Base-by-base conservation (phyloP, 1,140 invertebrate species). In the Pararge aegeria region DNA sequence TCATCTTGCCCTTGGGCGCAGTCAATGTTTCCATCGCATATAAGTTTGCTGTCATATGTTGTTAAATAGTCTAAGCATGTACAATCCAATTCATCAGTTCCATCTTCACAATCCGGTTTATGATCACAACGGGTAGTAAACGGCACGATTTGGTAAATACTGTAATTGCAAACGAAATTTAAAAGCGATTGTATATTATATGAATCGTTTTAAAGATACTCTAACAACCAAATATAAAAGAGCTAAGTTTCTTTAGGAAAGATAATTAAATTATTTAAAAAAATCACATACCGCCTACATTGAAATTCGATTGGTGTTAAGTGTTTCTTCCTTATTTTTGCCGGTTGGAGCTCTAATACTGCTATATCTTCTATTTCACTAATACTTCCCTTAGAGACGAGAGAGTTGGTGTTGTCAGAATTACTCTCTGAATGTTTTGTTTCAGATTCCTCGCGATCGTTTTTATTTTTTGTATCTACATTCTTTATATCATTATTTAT, bases 1-100 rank as follows among this genome's bases (percentile, higher is more conserved):
- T 97, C 96, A 83, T 97, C 96, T 18, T 92, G 92, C 18, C 90
- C 75, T 87, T 97, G 95, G 18, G 85, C 78, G 73, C 96, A 97
- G 74, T 97, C 95, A 2, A 92, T 76, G 52, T 93, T 90, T n/a
- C 95, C 95, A 89, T 97, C 94, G 73, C 96, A 97, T 61, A 97
- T 90, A 0, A 93, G 86, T 4, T 83, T 78, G 10, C 91, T 85
- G 67, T 92, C 76, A 7, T 80, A 69, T n/a, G 79, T 77, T 29
- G 67, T 68, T 0, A 97, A 81, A 76, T 92, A 93, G 68, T 97
- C 95, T 42, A 82, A 89, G 78, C 96, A 97, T 0, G 89, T 92
- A 70, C 96, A 97, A 62, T 92, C 82, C 0, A 89, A 62, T 89
- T 97, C 96, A 81, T 97, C 96, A 0, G 93, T 94, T 12, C 93